phyloP scores from a whole-genome alignment of 2,797 vertebrate genomes.

The Enteromius trimaculatus region DNA sequence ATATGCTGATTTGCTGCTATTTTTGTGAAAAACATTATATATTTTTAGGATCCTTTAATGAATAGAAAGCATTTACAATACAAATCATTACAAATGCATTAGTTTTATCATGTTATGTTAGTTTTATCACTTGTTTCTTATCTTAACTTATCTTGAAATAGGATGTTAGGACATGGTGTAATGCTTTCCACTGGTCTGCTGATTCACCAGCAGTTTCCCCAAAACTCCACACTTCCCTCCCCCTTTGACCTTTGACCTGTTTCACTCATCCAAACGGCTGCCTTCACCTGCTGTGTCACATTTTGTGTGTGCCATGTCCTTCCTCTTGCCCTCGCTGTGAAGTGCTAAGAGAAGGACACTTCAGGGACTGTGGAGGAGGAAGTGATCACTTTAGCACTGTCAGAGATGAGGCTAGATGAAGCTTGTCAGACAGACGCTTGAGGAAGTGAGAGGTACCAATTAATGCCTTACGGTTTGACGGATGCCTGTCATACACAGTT shows the following conservation, averaged over 20 bases:
- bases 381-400: conserved; percentile 24
- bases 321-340: neutral
- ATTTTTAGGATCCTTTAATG: neutral
- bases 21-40: neutral
- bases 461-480: conserved; percentile 20
- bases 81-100: neutral
- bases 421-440: neutral
- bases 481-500: conserved; percentile 13
- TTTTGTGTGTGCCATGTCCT: neutral
- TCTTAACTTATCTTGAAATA: neutral
- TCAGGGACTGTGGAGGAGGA: neutral
- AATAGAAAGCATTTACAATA: neutral
- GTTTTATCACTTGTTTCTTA: conserved; percentile 6
- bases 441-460: conserved; percentile 32
- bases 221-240: neutral
- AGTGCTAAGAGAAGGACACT: conserved; percentile 13
- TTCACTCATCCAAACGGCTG: neutral
- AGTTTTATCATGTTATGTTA: neutral
- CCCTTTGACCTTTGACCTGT: conserved; percentile 3
- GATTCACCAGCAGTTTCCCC: neutral
- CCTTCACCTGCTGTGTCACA: neutral
- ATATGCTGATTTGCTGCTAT: neutral
- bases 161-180: conserved; percentile 3
- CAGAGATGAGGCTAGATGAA: conserved; percentile 10
- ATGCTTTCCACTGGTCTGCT: neutral